A percentile compares a stretch with the other conserved stretches of the same genome.
Evolutionary conservation across 2,113 vertebrate species (phyloP).

Genomic region (Leptobrachium ailaonicum): DNA sequence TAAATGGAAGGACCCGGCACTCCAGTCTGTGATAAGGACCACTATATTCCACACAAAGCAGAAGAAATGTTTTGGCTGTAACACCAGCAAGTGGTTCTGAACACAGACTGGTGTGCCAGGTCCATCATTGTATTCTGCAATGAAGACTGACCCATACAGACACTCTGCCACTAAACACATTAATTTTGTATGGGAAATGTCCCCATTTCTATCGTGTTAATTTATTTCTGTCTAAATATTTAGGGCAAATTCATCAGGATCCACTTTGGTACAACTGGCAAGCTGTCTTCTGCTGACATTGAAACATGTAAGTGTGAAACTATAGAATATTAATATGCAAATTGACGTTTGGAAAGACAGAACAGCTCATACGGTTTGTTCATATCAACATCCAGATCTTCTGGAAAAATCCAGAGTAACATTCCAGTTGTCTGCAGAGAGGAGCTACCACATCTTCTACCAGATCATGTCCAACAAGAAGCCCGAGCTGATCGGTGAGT

Average conservation of each 20-base stretch:
- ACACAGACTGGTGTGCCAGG: too few relatives aligned
- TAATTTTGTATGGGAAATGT: too few relatives aligned
- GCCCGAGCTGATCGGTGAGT: conserved; percentile 49
- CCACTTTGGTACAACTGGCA: conserved; percentile 60
- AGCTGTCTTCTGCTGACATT: conserved; percentile 58
- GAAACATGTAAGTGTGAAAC: conserved; percentile 58
- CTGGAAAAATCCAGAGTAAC: conserved; percentile 55
- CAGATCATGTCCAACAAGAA: conserved; percentile 60
- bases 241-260: conserved; percentile 69
- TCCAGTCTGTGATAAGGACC: too few relatives aligned
- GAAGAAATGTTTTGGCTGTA: too few relatives aligned
- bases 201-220: too few relatives aligned
- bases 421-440: conserved; percentile 57
- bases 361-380: not conserved
- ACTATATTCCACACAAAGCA: too few relatives aligned
- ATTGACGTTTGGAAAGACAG: not conserved
- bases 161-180: too few relatives aligned
- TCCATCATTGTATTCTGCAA: too few relatives aligned
- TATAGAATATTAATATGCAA: not conserved
- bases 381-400: conserved; percentile 48
- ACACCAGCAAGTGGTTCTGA: too few relatives aligned
- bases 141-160: too few relatives aligned
- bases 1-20: too few relatives aligned
- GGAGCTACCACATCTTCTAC: conserved; percentile 56
- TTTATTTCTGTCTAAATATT: not conserved